Evolutionary conservation across 2,113 vertebrate genomes (phyloP), one percentile per base, ranked within the genome.

Genomic region (Nothocercus nigrocapillus): DNA sequence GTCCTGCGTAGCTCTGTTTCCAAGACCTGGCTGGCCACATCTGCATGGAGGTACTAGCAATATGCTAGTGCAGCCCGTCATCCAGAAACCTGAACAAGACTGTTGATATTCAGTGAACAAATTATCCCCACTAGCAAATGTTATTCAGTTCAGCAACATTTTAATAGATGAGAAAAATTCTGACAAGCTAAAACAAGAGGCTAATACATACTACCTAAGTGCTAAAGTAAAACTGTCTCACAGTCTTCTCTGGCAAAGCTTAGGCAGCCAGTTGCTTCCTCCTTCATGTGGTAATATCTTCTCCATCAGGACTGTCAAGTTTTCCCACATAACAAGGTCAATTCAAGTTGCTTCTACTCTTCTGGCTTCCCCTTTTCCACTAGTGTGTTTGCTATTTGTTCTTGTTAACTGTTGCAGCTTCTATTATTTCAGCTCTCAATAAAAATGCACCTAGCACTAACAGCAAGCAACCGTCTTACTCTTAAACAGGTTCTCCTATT

Each of bases 291-390:
- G 40, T 74, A 77, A 49, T 9, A 44, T 62, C 66, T 91, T 92
- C 85, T 30, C 45, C 62, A 88, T 94, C 73, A 30, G 80, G 49
- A 24, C 13, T 54, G 56, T 61, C 67, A 68, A 56, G 22, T 61
- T 93, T 88, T 89, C 54, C 49, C 56, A 90, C 40, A 32, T 40
- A 54, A 47, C 53, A 74, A 49, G 28, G 19, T 76, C 42, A 36
- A 14, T 59, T 91, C 76, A 90, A 85, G 30, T 17, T 87, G n/a
- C 34, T 75, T 75, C 73, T 75, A 47, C 22, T 54, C 38, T 54
- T 89, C 59, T 78, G 32, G 49, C 68, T 90, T 88, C 64, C 38
- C 81, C 68, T 93, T 94, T 96, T 68, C n/a, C 51, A 74, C 27
- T 0, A 0, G 6, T 12, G 16, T 83, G 4, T 32, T 64, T 85